These are phyloP conservation scores for Athripsodes cinereus DNA, from an alignment of 2,888 invertebrate species.

Conservation along the genomic window DNA sequence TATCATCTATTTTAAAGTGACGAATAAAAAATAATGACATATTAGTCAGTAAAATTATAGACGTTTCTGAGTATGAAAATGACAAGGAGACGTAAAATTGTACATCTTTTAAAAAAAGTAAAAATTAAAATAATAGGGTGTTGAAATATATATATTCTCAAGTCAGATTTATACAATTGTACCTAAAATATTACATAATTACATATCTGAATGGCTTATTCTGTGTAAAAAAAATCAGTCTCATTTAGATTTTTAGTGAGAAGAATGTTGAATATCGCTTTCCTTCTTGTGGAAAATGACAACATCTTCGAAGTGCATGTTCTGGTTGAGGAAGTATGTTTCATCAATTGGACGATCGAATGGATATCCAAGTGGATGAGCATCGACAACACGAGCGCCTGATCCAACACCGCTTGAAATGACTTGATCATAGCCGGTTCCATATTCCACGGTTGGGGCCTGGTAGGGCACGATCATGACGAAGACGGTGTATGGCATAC, in stretches of 20 bases:
- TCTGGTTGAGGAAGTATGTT: slow-evolving; percentile 38
- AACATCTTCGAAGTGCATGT: slow-evolving; percentile 47
- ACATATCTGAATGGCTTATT: too few relatives aligned
- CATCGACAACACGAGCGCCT: slow-evolving; percentile 33
- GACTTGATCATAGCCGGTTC: slow-evolving; percentile 43
- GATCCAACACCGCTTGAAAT: slow-evolving; percentile 37
- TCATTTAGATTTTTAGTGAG: not conserved
- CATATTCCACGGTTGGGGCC: slow-evolving; percentile 39
- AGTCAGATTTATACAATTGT: too few relatives aligned
- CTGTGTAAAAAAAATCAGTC: too few relatives aligned
- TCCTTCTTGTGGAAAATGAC: slow-evolving; percentile 46
- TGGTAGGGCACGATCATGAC: slow-evolving; percentile 53
- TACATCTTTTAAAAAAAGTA: too few relatives aligned
- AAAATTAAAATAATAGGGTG: too few relatives aligned
- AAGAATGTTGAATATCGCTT: slow-evolving; percentile 4
- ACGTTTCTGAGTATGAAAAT: too few relatives aligned
- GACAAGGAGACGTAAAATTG: too few relatives aligned
- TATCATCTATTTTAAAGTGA: too few relatives aligned
- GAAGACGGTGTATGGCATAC: slow-evolving; percentile 56
- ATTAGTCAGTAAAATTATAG: too few relatives aligned
- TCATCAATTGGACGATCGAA: slow-evolving; percentile 47
- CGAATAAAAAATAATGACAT: too few relatives aligned
- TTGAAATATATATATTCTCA: too few relatives aligned
- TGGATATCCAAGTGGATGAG: slow-evolving; percentile 51
- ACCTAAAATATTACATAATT: too few relatives aligned